Evolutionary conservation across 2,797 vertebrate genomes (phyloP).

Genomic region (Erpetoichthys calabaricus): DNA sequence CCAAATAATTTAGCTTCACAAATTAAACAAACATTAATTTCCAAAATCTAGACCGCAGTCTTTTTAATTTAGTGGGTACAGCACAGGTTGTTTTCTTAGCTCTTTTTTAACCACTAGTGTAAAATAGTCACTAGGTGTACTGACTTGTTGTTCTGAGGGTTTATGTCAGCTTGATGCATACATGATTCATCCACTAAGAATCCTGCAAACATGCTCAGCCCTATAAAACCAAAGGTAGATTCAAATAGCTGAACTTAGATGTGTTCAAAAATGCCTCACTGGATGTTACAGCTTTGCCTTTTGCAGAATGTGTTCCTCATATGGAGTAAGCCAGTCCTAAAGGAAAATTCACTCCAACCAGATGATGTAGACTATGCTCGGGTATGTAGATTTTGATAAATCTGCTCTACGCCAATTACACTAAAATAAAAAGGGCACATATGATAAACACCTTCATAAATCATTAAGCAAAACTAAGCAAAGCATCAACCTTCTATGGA

Average conservation of each 20-base stretch:
- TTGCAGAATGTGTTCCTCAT: conserved; percentile 21
- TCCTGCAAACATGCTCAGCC: conserved; percentile 17
- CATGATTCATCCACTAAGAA: conserved; percentile 20
- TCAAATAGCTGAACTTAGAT: conserved; percentile 8
- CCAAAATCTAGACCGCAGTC: no score
- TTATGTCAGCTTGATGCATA: conserved; percentile 9
- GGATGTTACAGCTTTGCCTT: conserved; percentile 23
- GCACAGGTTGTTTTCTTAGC: conserved; percentile 8
- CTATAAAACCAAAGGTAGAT: conserved; percentile 22
- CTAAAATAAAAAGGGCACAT: no score
- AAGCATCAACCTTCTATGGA: no score
- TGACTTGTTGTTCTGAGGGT: conserved; percentile 16
- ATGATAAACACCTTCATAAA: no score
- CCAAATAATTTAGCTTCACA: no score
- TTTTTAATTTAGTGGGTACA: no score
- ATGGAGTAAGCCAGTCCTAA: conserved; percentile 25
- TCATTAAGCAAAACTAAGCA: no score
- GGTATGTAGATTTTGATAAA: conserved; percentile 25
- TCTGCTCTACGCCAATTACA: no score
- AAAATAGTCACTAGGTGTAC: conserved; percentile 23
- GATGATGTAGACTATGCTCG: conserved; percentile 34
- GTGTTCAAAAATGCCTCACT: conserved; percentile 21
- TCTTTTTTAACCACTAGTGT: conserved; percentile 28
- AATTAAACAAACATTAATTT: conserved; percentile 23
- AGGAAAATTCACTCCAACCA: conserved; percentile 15